Percentiles rank a stretch among this genome's conserved stretches.
Evolutionary conservation across 2,888 invertebrate genomes (phyloP).

Genomic region (Anthrax anthrax): DNA sequence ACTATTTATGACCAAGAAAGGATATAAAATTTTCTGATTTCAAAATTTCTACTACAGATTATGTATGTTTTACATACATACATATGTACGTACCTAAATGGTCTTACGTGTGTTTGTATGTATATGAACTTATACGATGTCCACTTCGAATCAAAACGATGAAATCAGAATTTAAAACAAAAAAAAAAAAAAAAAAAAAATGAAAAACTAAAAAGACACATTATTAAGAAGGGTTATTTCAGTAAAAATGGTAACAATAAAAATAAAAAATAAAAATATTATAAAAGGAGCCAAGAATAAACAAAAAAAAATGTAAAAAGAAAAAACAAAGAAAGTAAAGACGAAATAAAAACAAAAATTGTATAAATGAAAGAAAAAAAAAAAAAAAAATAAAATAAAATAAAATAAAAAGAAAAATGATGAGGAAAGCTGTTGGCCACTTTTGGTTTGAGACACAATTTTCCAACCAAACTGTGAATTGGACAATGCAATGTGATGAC

Average conservation of each 20-base stretch:
- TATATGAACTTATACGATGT: background rate
- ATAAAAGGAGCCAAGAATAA: no score
- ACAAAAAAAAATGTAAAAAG: background rate
- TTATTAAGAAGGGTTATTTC: no score
- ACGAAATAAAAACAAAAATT: no score
- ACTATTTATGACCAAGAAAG: constrained; percentile 7
- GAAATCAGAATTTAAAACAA: background rate
- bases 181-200: background rate
- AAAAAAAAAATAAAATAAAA: background rate
- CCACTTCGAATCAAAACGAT: background rate
- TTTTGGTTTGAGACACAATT: background rate
- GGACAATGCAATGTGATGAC: background rate
- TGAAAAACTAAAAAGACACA: no score
- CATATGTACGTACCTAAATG: no score
- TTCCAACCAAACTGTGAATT: background rate
- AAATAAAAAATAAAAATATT: no score
- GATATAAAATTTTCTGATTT: constrained; percentile 7
- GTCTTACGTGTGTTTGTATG: no score
- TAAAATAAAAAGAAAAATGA: background rate
- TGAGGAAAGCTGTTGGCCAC: background rate
- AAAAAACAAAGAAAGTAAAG: background rate
- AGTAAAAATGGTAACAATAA: no score
- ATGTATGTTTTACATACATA: no score
- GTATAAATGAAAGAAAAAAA: no score
- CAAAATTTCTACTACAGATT: no score